Evolutionary conservation across 2,113 vertebrate genomes (phyloP).

Genomic region (Aptenodytes forsteri): DNA sequence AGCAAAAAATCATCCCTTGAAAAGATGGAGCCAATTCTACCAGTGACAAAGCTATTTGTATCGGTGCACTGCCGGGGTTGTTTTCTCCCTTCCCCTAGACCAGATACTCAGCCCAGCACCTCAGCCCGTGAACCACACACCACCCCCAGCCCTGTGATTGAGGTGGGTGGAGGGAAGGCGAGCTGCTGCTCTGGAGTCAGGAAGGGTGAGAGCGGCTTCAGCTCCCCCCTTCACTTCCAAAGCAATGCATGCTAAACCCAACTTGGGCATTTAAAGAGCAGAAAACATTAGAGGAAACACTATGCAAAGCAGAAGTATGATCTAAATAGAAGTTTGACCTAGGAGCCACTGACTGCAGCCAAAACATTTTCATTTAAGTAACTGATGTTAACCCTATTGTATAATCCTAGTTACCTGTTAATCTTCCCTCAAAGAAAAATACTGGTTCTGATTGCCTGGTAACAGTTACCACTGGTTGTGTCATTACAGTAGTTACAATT

Average conservation of each 20-base stretch:
- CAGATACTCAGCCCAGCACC: not conserved
- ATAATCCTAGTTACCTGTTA: not conserved
- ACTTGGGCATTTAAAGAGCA: not conserved
- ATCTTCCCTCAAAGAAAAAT: not conserved
- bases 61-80: rapidly evolving
- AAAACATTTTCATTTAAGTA: not conserved
- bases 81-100: not conserved
- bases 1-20: not conserved
- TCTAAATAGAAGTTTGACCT: not conserved
- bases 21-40: not conserved
- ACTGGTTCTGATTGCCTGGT: not conserved
- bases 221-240: not conserved
- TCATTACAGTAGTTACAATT: not conserved
- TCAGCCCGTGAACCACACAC: not conserved
- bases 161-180: not conserved
- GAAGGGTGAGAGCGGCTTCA: rapidly evolving
- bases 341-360: not conserved
- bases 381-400: not conserved
- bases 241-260: not conserved
- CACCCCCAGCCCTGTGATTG: not conserved
- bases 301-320: not conserved
- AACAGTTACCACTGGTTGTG: not conserved
- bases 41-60: not conserved
- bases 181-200: not conserved
- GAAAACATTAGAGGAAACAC: not conserved